Evolutionary conservation across 2,888 invertebrate species (phyloP).

Genomic region (Drosophila phalerata): DNA sequence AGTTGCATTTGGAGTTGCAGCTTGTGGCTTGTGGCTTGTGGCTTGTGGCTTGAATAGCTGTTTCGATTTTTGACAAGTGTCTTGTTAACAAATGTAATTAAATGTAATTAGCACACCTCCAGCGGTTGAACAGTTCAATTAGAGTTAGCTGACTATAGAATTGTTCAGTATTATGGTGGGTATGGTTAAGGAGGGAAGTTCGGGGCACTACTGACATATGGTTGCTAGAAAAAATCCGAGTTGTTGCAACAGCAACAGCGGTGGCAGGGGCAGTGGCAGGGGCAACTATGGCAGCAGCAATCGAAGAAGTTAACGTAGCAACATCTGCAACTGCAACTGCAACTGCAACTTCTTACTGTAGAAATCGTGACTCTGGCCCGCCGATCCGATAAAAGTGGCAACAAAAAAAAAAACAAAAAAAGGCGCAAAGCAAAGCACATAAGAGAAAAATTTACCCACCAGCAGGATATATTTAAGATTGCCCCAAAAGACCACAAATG

Average conservation of each 20-base stretch:
- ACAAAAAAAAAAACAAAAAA: conserved; percentile 63
- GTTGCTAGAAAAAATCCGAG: conserved; percentile 43
- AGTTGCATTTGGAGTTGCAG: background rate
- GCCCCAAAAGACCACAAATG: conserved; percentile 79
- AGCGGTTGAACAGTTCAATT: conserved; percentile 65
- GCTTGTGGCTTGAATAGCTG: conserved; percentile 4
- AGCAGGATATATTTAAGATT: conserved; percentile 84
- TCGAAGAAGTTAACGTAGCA: conserved; percentile 40
- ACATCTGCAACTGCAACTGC: conserved; percentile 37
- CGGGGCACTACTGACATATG: conserved; percentile 25
- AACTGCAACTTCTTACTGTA: conserved; percentile 59
- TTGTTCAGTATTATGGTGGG: background rate
- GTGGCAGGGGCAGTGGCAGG: conserved; percentile 18
- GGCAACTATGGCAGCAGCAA: conserved; percentile 28
- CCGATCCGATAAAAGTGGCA: conserved; percentile 83
- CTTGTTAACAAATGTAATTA: conserved; percentile 70
- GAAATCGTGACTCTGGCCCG: conserved; percentile 83
- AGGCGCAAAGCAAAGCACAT: conserved; percentile 57
- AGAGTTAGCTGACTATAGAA: conserved; percentile 19
- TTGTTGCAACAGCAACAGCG: conserved; percentile 11
- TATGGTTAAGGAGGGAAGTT: background rate
- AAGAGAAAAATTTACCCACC: conserved; percentile 82
- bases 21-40: conserved; percentile 1
- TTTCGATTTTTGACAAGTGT: conserved; percentile 49
- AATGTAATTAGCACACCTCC: conserved; percentile 64